A percentile compares a stretch with the other conserved stretches of the same genome.
Evolutionary conservation across 2,113 vertebrate species (phyloP).

Genomic region (Gobiocypris rarus): DNA sequence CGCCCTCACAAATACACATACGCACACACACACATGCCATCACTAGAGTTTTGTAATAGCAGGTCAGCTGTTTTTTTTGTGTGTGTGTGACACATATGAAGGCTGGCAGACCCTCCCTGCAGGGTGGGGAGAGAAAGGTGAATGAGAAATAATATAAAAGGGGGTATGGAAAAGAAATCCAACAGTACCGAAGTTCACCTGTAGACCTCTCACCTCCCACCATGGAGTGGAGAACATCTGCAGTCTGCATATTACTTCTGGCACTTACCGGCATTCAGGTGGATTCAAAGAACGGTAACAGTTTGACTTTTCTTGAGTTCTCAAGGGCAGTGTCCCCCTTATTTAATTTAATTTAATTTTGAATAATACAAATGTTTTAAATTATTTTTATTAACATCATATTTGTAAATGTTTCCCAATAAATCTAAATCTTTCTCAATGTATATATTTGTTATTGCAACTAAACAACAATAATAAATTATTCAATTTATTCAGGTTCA

Average conservation of each 20-base stretch:
- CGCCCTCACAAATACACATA: not conserved
- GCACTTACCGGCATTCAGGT: conserved; percentile 50
- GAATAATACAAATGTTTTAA: too few species aligned
- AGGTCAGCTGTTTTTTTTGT: conserved; percentile 31
- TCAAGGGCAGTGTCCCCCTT: too few species aligned
- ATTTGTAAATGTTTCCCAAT: too few species aligned
- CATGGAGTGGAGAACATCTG: conserved; percentile 65
- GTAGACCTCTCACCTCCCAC: conserved; percentile 44
- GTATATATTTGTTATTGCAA: too few species aligned
- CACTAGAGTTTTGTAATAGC: conserved; percentile 11
- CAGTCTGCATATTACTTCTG: conserved; percentile 64
- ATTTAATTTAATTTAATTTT: not conserved
- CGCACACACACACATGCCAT: not conserved
- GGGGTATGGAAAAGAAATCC: not conserved
- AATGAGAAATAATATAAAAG: conserved; percentile 51
- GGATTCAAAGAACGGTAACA: conserved; percentile 69
- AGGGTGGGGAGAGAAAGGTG: conserved; percentile 24
- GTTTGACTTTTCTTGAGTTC: not conserved
- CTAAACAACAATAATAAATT: too few species aligned
- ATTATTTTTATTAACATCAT: not conserved
- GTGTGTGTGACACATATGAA: not conserved
- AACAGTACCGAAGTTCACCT: conserved; percentile 3
- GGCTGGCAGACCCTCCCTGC: conserved; percentile 43
- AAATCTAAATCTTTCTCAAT: not conserved
- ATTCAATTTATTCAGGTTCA: too few species aligned